These are phyloP conservation scores for Cuculus canorus DNA, from an alignment of 2,797 vertebrate genomes.

Conservation along the genomic window DNA sequence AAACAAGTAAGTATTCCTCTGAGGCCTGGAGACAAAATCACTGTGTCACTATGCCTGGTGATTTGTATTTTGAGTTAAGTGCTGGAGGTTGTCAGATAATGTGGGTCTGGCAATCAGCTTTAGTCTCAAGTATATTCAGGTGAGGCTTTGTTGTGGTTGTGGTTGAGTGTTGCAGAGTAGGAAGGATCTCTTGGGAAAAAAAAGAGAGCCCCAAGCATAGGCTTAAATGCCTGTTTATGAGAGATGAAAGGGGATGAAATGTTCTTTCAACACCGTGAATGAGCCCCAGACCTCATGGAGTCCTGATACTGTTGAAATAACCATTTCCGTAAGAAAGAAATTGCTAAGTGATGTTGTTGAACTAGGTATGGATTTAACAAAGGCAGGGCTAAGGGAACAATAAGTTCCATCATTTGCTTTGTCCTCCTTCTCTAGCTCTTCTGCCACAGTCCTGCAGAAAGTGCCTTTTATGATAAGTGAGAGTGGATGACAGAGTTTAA, in stretches of 20 bases:
- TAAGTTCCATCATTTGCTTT: accelerated
- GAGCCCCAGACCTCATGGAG: neutral
- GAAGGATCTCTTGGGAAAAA: neutral
- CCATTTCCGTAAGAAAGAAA: neutral
- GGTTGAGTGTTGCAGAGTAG: no score
- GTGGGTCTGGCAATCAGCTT: neutral
- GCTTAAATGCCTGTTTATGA: neutral
- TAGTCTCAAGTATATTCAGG: neutral
- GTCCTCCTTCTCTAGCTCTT: neutral
- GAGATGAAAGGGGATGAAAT: neutral
- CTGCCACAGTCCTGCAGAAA: neutral
- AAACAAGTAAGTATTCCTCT: neutral
- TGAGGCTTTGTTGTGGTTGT: neutral
- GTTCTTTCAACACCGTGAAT: neutral
- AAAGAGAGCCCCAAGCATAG: neutral
- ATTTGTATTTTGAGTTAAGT: neutral
- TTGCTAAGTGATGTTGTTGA: neutral
- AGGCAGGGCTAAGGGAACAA: neutral
- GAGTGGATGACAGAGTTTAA: neutral
- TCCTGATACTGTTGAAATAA: neutral
- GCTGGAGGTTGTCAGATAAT: neutral
- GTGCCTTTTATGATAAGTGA: neutral
- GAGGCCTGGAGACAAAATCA: neutral
- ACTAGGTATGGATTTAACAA: neutral
- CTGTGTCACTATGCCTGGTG: neutral